Evolutionary conservation across 2,888 invertebrate genomes (phyloP).

Genomic region (Leptopterna dolabrata): DNA sequence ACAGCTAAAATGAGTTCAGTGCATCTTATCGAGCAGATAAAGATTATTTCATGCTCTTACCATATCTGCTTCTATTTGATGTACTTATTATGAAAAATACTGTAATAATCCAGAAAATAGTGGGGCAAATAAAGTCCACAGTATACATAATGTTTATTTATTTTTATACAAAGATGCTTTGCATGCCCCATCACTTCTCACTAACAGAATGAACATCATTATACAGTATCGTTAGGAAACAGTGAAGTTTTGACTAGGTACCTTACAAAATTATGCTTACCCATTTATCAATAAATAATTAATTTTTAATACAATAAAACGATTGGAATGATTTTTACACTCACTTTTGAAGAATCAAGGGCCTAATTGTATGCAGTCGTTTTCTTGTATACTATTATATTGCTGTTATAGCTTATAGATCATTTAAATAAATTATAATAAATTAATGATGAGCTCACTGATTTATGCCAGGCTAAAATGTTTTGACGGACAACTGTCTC

Average conservation of each 20-base stretch:
- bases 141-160: background rate
- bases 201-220: no score
- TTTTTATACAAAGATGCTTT: constrained; percentile 37
- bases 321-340: constrained; percentile 11
- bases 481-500: background rate
- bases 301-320: background rate
- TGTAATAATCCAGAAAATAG: no score
- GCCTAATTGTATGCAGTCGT: background rate
- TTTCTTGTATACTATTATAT: background rate
- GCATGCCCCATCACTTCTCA: no score
- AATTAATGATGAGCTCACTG: background rate
- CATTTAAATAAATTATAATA: background rate
- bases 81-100: no score
- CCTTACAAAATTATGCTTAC: background rate
- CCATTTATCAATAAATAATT: background rate
- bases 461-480: background rate
- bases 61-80: no score
- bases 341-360: background rate
- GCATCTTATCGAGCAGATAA: no score
- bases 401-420: background rate
- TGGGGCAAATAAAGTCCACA: background rate
- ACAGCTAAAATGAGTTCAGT: no score
- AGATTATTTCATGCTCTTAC: no score
- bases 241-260: constrained; percentile 26
- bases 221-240: constrained; percentile 32